These are phyloP conservation scores for Oxyruncus cristatus DNA, from an alignment of 2,113 vertebrate genomes.

Conservation along the genomic window DNA sequence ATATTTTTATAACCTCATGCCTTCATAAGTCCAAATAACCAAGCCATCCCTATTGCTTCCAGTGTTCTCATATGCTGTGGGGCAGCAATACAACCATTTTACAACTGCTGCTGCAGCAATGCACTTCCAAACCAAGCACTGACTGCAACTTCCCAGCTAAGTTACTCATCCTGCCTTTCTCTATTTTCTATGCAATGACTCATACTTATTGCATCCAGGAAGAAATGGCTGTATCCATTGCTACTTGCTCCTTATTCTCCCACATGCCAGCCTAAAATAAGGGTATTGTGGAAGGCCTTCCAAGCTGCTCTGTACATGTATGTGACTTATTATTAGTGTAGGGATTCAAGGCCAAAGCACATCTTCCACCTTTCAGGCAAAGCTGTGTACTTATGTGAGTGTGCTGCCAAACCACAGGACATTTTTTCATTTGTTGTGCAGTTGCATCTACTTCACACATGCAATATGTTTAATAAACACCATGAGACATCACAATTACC, in stretches of 20 bases:
- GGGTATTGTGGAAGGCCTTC: neutral
- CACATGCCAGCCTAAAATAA: neutral
- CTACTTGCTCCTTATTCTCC: neutral
- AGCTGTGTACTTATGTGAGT: neutral
- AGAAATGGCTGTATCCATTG: neutral
- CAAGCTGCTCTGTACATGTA: neutral
- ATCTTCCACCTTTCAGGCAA: neutral
- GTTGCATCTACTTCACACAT: neutral
- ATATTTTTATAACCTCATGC: accelerated
- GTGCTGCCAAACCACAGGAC: neutral
- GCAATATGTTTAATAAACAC: neutral
- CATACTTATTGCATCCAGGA: neutral
- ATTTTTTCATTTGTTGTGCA: neutral
- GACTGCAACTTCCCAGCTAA: neutral
- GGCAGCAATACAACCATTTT: neutral
- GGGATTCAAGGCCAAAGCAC: neutral
- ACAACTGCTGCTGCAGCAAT: neutral
- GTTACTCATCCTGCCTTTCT: neutral
- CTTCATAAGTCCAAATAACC: neutral
- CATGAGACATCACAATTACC: neutral
- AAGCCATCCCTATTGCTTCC: neutral
- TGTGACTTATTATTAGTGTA: too few species aligned
- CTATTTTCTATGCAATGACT: neutral
- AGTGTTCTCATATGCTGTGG: neutral
- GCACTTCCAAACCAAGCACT: neutral